Conservation (phyloP, 2,888 invertebrate species). For the Clepsis dumicolana region DNA sequence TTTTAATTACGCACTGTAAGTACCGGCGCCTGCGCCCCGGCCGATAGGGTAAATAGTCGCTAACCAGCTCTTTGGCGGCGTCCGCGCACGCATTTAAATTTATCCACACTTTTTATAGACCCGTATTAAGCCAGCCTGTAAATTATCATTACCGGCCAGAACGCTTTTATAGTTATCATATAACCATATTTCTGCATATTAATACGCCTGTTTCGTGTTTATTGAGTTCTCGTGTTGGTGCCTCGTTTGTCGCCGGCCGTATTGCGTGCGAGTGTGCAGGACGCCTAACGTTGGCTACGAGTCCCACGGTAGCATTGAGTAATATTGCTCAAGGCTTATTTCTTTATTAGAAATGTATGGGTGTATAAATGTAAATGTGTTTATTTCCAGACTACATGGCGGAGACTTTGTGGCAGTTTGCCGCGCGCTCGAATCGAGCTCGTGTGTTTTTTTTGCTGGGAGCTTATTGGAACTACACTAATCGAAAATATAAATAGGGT, state of each 20-base stretch:
- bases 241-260: constrained; percentile 24
- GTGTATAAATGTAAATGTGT: constrained; percentile 37
- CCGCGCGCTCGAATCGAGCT: neutral
- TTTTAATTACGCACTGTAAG: too few relatives aligned
- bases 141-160: constrained; percentile 20
- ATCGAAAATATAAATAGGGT: neutral
- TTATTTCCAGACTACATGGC: constrained; percentile 11
- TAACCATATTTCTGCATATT: constrained; percentile 34
- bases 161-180: constrained; percentile 11
- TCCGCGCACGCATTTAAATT: constrained; percentile 55
- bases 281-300: neutral
- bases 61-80: constrained; percentile 56
- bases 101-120: constrained; percentile 51
- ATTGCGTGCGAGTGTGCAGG: neutral
- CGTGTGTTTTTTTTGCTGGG: neutral
- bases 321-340: constrained; percentile 24
- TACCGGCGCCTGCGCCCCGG: too few relatives aligned
- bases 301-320: constrained; percentile 32
- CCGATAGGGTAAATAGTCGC: constrained; percentile 56
- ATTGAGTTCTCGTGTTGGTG: constrained; percentile 28
- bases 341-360: constrained; percentile 34
- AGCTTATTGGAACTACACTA: neutral
- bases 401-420: neutral
- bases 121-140: constrained; percentile 34
- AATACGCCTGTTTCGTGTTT: constrained; percentile 7